A percentile compares a stretch with the other conserved stretches of the same genome.
Evolutionary conservation across 1,140 invertebrate genomes (phyloP).

Genomic region (Probaryconus sp.): DNA sequence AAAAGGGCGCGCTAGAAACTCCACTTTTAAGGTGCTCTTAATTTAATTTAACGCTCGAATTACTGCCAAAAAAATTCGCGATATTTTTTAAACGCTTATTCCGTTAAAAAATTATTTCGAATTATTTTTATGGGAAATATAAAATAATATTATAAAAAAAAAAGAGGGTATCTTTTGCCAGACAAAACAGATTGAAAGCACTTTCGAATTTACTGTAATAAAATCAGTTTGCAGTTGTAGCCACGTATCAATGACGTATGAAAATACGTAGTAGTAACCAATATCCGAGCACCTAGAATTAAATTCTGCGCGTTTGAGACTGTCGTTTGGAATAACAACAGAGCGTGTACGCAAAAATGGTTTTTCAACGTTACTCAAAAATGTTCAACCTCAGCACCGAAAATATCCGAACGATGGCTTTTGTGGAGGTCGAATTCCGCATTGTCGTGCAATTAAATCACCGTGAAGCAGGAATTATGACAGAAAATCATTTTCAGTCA

Average conservation of each 20-base stretch:
- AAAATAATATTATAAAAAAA: too few relatives aligned
- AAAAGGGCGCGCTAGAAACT: too few relatives aligned
- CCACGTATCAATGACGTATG: conserved; percentile 37
- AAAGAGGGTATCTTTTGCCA: too few relatives aligned
- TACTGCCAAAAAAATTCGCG: too few relatives aligned
- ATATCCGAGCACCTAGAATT: conserved; percentile 26
- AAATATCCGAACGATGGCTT: conserved; percentile 2
- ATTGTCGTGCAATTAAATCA: conserved; percentile 25
- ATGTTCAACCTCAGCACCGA: background rate
- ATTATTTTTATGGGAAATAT: conserved; percentile 14
- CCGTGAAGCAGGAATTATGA: conserved; percentile 24
- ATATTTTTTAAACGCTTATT: too few relatives aligned
- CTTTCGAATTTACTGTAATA: conserved; percentile 24
- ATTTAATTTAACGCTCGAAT: too few relatives aligned
- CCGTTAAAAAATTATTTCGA: too few relatives aligned
- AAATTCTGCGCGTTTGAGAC: conserved; percentile 1
- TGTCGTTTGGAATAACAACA: conserved; percentile 3
- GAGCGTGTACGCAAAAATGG: background rate
- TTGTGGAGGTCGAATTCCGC: background rate
- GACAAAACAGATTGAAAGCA: too few relatives aligned
- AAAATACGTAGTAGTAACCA: conserved; percentile 30
- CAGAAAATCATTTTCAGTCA: conserved; percentile 32
- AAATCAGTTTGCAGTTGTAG: conserved; percentile 22
- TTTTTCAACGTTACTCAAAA: conserved; percentile 8
- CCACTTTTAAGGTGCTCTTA: too few relatives aligned